Base-by-base conservation (phyloP, 2,888 invertebrate genomes). In the Athalia rosae region DNA sequence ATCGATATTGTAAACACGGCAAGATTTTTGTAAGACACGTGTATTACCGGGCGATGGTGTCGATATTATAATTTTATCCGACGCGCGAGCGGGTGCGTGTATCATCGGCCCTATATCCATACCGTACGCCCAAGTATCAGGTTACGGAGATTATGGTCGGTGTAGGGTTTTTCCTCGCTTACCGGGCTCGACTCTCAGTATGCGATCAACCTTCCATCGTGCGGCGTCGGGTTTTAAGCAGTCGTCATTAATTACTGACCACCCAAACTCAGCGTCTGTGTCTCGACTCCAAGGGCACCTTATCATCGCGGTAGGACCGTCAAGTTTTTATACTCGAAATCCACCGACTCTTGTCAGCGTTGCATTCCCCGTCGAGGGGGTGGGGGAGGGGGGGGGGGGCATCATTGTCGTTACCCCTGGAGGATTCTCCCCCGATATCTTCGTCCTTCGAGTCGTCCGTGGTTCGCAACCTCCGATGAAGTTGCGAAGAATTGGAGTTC, bases 401-500 rank as follows among this genome's bases (percentile, higher is more conserved):
- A 74, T 74, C 77, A 71, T 76, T 74, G 69, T 45, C 71, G 63
- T 76, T 28, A 28, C 28, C 28, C 0, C 2, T 28, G 28, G 28
- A 28, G 28, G 28, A 28, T 28, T 28, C 28, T 28, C 28, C 28
- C 28, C 28, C 28, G 28, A 28, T n/a, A n/a, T 28, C 2, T 28
- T 28, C 28, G 28, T 28, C 28, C 28, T 47, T 62, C 74, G 13
- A 69, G 15, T 77, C 28, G 74, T 61, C 78, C 63, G 58, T 28
- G 53, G 8, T 11, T 53, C 53, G 53, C 77, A 47, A 45, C 28
- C 66, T 50, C 76, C 13, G 15, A 28, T 15, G 64, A 66, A 45
- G 61, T 69, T 79, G 59, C 48, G 79, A 79, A 74, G 80, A 80
- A 73, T 50, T 77, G 63, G 77, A 77, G 80, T 62, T 78, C 80